phyloP scores from a whole-genome alignment of 2,888 invertebrate species.

The Lymantria dispar region DNA sequence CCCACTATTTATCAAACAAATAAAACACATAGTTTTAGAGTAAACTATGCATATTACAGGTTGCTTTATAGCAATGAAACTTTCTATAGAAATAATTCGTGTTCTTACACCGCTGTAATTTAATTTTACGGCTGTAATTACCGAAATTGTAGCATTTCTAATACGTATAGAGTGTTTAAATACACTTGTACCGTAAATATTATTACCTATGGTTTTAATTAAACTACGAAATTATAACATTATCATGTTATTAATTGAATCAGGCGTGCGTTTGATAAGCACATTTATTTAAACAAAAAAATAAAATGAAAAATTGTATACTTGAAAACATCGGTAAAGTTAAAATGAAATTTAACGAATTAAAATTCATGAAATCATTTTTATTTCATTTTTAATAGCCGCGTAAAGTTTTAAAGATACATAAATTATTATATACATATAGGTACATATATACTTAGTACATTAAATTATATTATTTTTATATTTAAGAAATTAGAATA shows the following conservation, averaged over 20 bases:
- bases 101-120: slow-evolving; percentile 32
- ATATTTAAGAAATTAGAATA: too few species aligned
- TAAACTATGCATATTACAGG: slow-evolving; percentile 40
- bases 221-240: slow-evolving; percentile 14
- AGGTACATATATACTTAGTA: too few species aligned
- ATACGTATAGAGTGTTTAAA: slow-evolving; percentile 23
- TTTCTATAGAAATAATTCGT: slow-evolving; percentile 41
- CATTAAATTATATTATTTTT: too few species aligned
- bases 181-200: slow-evolving; percentile 19
- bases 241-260: not conserved
- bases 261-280: slow-evolving; percentile 2
- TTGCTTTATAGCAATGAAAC: slow-evolving; percentile 27
- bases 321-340: too few species aligned
- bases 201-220: not conserved
- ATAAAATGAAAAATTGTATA: too few species aligned
- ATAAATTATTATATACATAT: too few species aligned
- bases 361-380: too few species aligned
- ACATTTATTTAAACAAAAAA: not conserved
- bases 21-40: slow-evolving; percentile 22
- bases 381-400: too few species aligned
- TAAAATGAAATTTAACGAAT: too few species aligned
- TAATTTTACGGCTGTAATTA: slow-evolving; percentile 34
- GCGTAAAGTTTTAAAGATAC: too few species aligned
- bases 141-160: slow-evolving; percentile 32
- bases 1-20: slow-evolving; percentile 31